Conservation (phyloP, 2,113 vertebrate genomes). For the Diadophis punctatus region DNA sequence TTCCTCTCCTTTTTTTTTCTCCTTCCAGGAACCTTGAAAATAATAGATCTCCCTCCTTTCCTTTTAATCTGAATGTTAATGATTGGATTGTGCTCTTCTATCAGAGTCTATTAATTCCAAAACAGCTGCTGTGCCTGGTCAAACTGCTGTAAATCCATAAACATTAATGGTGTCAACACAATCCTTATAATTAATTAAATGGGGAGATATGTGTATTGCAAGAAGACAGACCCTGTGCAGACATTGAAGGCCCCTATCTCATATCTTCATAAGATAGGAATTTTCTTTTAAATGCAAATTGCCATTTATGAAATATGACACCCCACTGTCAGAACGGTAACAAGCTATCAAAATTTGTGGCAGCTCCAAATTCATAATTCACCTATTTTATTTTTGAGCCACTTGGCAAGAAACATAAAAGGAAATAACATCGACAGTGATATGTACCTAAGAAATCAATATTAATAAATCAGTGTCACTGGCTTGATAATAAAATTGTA, state of each 20-base stretch:
- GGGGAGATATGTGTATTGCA: not conserved
- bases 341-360: slow-evolving; percentile 36
- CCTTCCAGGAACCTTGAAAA: not conserved
- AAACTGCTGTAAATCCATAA: not conserved
- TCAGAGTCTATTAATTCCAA: not conserved
- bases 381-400: slow-evolving; percentile 43
- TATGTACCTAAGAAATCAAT: slow-evolving; percentile 39
- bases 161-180: not conserved
- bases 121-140: not conserved
- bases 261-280: not conserved
- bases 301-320: slow-evolving; percentile 15
- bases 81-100: not conserved
- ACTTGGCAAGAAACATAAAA: slow-evolving; percentile 37
- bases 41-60: not conserved
- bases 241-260: not conserved
- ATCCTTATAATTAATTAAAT: not conserved
- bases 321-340: slow-evolving; percentile 5
- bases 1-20: not conserved
- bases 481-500: slow-evolving; percentile 32
- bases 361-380: slow-evolving; percentile 38
- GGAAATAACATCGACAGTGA: slow-evolving; percentile 25
- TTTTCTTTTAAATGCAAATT: slow-evolving; percentile 37
- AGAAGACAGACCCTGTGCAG: not conserved
- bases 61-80: not conserved
- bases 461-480: slow-evolving; percentile 48